Base-by-base conservation (phyloP, 2,113 vertebrate species). In the Cyanoliseus patagonus region DNA sequence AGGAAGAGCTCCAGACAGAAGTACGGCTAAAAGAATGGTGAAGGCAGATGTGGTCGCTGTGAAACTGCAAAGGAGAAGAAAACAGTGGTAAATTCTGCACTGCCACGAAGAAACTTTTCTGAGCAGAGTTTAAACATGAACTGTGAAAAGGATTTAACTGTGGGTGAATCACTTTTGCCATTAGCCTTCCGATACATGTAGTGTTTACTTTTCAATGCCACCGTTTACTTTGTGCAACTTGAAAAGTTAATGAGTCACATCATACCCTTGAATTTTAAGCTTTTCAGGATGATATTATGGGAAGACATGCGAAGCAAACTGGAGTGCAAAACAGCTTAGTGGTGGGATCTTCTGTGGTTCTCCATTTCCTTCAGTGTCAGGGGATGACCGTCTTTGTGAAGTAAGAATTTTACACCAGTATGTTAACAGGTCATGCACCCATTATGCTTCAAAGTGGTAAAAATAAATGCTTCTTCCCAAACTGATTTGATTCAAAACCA, bases 361-460 rank as follows among this genome's bases (percentile, higher is more conserved):
- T 49, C 10, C 30, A 20, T 70, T 84, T 73, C 23, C 8, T 37
- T 78, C 62, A 62, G 8, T 85, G 85, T 63, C 52, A 78, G 57
- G 63, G 44, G 31, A 52, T 63, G 67, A 46, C 14, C 1, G 1
- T 59, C 37, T 46, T 67, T 59, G 27, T 46, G 70, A 33, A 18
- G 19, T 39, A 66, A 51, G 49, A 33, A 52, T 78, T 93, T 67
- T 51, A 39, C 31, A 70, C 22, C 18, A 12, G 7, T 22, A 47
- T 46, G 16, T 79, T 76, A 69, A 23, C 66, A 63, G 37, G 14
- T 57, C 0, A 0, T 61, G 42, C 15, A n/a, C 8, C 11, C 49
- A 23, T 27, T 61, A 12, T 61, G 19, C 25, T 83, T 84, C 57
- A 39, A 49, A 76, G 52, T 19, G 27, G 24, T 85, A 66, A 83